Evolutionary conservation across 1,140 invertebrate genomes (phyloP), one percentile per base, ranked within the genome.

Genomic region (Rhynchophorus ferrugineus): DNA sequence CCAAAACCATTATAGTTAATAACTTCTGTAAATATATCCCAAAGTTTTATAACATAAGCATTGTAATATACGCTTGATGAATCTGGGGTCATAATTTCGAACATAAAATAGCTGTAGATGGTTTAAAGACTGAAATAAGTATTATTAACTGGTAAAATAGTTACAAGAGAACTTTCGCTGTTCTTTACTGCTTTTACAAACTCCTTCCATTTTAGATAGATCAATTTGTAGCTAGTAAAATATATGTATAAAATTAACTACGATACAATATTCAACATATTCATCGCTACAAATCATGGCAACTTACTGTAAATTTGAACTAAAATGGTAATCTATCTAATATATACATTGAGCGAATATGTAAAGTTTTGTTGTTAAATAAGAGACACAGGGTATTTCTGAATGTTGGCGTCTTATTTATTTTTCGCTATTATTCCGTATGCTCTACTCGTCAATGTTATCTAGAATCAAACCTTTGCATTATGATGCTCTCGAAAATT

Each of bases 71-170:
- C n/a, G n/a, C n/a, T n/a, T n/a, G n/a, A n/a, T n/a, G n/a, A n/a
- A n/a, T n/a, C n/a, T n/a, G n/a, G n/a, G n/a, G n/a, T n/a, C n/a
- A n/a, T n/a, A n/a, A n/a, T n/a, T n/a, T n/a, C n/a, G n/a, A n/a
- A n/a, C n/a, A n/a, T n/a, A n/a, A n/a, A n/a, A n/a, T n/a, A n/a
- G n/a, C n/a, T 29, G 42, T 39, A 21, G 35, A 39, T 18, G 24
- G 16, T 17, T 33, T 24, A 47, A 52, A 52, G 50, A 52, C 50
- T 52, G 50, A 52, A 36, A n/a, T 51, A 44, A 52, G 50, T 52
- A 52, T 52, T 52, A 52, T 17, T 41, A 34, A 16, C 16, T 14
- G 37, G 3, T 48, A 36, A 39, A 20, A 38, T 19, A 20, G 3
- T n/a, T n/a, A 34, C 16, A 22, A 38, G 33, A n/a, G 6, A 19